A percentile compares a stretch with the other conserved stretches of the same genome.
Conservation (phyloP, 2,797 vertebrate genomes). For the Antrozous pallidus region DNA sequence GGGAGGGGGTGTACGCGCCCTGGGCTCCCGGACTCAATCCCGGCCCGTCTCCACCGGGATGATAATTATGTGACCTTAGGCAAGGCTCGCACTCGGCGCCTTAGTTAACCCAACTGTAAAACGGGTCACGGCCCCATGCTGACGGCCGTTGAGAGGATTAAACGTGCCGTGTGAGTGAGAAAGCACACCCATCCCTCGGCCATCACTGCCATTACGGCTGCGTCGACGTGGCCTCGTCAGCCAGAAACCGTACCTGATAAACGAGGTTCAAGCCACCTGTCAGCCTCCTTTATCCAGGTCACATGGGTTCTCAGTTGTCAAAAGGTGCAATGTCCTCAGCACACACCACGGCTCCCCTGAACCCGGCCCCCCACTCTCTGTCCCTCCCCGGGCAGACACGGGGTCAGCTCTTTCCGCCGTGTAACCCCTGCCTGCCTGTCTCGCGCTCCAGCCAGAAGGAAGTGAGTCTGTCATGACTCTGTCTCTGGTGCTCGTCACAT, state of each 20-base stretch:
- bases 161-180: neutral
- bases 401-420: neutral
- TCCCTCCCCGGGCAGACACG: neutral
- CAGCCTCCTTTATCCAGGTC: constrained; percentile 48
- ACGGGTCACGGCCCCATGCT: neutral
- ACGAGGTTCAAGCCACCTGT: constrained; percentile 18
- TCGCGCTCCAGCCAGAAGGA: neutral
- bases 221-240: neutral
- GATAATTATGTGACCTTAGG: neutral
- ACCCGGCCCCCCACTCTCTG: neutral
- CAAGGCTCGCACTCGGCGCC: neutral
- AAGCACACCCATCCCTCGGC: neutral
- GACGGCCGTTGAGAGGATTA: neutral
- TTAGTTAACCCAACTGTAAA: neutral
- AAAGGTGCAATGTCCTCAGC: neutral
- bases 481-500: neutral
- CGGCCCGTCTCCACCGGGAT: neutral
- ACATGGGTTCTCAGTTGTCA: constrained; percentile 14
- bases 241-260: constrained; percentile 41
- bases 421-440: neutral
- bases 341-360: neutral
- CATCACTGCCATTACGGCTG: constrained; percentile 15
- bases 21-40: neutral
- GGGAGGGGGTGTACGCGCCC: neutral
- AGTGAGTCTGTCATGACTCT: neutral